Base-by-base conservation (phyloP, 2,113 vertebrate genomes). In the Platichthys stellatus region DNA sequence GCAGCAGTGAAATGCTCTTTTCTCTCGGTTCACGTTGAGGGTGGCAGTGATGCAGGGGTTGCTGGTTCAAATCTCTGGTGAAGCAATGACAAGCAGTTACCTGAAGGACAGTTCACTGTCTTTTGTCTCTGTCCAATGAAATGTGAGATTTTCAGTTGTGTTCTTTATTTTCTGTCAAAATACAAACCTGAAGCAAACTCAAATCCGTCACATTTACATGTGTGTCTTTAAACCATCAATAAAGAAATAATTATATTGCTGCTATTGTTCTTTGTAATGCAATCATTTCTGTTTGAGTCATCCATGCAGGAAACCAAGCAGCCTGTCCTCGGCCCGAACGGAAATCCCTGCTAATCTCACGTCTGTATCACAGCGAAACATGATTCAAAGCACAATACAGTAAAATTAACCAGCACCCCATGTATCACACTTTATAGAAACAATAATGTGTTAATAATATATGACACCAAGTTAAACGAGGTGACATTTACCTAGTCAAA, bases 301-400 rank as follows among this genome's bases (percentile, higher is more conserved):
- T 74, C 59, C 59, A 24, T 63, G 43, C 80, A 84, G 86, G 83
- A 81, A 81, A 76, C 70, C 24, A 23, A 72, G 78, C 78, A 54
- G 76, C 10, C 72, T 21, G 58, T 45, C 23, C 8, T 60, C 75
- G 62, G 28, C 58, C 62, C 63, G 26, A 56, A 73, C 83, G 77
- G 74, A 88, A 76, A 85, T 83, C 71, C 51, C 65, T n/a, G 63
- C 67, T 83, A 66, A 85, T 85, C 74, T 81, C 72, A 69, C n/a
- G 75, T 80, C 66, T 88, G 65, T 73, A 80, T 86, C 81, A 77
- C 40, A 62, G 51, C 62, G 35, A 38, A 61, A 81, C 64, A 63
- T 59, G 45, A 64, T 69, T 56, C 31, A 53, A 66, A 80, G 26
- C 6, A 31, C 58, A 61, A 4, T 0, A 13, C 62, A 73, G 35